These are phyloP conservation scores for Furnarius figulus DNA, from an alignment of 2,113 vertebrate species.

Conservation along the genomic window DNA sequence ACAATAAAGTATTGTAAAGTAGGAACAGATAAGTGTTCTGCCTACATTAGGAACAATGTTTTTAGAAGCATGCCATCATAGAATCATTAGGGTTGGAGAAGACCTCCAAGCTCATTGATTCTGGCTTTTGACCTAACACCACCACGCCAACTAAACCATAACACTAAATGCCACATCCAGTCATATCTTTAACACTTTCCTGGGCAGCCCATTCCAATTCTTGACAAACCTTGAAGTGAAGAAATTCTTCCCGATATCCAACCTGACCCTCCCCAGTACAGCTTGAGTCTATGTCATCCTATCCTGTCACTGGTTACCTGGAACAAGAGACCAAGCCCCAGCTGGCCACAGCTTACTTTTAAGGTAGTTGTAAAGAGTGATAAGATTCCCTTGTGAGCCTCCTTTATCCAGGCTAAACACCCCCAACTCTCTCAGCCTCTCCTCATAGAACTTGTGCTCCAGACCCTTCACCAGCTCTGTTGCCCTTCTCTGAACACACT, in stretches of 20 bases:
- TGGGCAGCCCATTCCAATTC: not conserved
- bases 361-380: not conserved
- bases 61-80: not conserved
- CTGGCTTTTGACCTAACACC: not conserved
- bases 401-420: not conserved
- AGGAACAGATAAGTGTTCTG: not conserved
- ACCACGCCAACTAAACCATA: not conserved
- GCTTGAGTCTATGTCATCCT: not conserved
- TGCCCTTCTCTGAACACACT: not conserved
- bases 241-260: not conserved
- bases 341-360: not conserved
- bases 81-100: not conserved
- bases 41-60: not conserved
- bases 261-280: not conserved
- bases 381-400: not conserved
- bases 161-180: not conserved
- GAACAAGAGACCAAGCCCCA: not conserved
- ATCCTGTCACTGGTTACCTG: not conserved
- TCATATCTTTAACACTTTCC: not conserved
- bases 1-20: not conserved
- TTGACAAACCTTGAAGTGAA: not conserved
- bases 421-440: not conserved
- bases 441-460: not conserved
- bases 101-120: not conserved
- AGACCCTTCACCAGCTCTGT: not conserved